Evolutionary conservation across 2,797 vertebrate species (phyloP).

Genomic region (Dendrocincla fuliginosa): DNA sequence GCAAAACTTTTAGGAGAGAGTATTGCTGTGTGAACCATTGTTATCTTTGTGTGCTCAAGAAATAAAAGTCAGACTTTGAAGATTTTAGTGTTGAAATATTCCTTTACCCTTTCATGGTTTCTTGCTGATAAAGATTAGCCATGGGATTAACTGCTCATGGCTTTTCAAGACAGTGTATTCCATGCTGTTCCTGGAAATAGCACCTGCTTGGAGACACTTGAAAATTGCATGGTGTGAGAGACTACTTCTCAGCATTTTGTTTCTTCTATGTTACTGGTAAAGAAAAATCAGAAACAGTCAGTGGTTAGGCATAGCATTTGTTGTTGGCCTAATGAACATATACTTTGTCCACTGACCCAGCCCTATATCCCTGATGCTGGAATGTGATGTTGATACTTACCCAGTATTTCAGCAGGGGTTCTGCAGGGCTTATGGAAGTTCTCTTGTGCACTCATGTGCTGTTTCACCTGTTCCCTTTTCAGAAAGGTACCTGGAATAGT

Average conservation of each 20-base stretch:
- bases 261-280: background rate
- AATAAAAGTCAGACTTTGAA: background rate
- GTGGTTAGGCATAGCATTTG: background rate
- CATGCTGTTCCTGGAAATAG: background rate
- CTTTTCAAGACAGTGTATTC: background rate
- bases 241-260: background rate
- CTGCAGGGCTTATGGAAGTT: background rate
- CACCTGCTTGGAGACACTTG: background rate
- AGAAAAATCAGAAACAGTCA: background rate
- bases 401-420: background rate
- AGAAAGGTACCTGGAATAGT: background rate
- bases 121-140: background rate
- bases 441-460: background rate
- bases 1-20: background rate
- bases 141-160: accelerated
- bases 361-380: background rate
- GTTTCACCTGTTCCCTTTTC: background rate
- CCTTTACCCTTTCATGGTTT: background rate
- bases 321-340: background rate
- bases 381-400: background rate
- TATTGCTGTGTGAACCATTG: background rate
- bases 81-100: background rate
- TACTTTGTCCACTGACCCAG: background rate
- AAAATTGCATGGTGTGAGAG: background rate
- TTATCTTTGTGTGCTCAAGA: background rate